Percentiles rank a stretch among this genome's conserved stretches.
phyloP scores from a whole-genome alignment of 1,140 invertebrate species.

The Drosophila mauritiana region DNA sequence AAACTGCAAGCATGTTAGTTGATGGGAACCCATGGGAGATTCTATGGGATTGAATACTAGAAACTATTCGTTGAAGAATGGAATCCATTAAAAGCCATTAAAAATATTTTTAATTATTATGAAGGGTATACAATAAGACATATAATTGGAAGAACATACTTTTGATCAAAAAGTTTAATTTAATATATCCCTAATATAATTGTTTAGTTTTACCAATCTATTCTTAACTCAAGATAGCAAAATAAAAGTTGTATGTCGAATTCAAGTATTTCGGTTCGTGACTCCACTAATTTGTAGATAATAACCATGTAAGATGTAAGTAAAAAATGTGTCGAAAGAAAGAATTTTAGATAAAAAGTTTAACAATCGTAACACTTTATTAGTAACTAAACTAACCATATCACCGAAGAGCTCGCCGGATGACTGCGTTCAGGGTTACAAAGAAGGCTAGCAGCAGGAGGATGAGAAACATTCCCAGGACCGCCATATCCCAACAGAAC shows the following conservation, averaged over 20 bases:
- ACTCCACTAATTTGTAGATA: not conserved
- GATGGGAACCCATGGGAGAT: too few species aligned
- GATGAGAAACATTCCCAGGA: conserved; percentile 49
- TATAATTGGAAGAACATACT: too few species aligned
- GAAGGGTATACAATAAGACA: too few species aligned
- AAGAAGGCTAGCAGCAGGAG: conserved; percentile 61
- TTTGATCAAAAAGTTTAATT: too few species aligned
- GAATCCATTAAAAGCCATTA: not conserved
- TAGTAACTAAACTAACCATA: not conserved
- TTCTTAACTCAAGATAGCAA: not conserved
- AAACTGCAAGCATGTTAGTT: not conserved
- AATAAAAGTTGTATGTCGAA: not conserved
- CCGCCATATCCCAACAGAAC: conserved; percentile 73
- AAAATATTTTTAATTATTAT: not conserved
- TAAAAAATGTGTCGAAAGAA: not conserved
- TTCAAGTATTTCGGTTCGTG: not conserved
- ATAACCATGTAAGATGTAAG: not conserved
- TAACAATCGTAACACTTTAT: not conserved
- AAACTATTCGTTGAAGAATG: too few species aligned
- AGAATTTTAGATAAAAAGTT: not conserved
- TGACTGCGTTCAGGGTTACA: conserved; percentile 55
- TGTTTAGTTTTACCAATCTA: too few species aligned
- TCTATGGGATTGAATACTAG: too few species aligned
- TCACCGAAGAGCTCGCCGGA: conserved; percentile 56
- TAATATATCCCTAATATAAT: too few species aligned